These are phyloP conservation scores for Crossoptilon crossoptilon DNA, from an alignment of 2,797 vertebrate genomes.

Conservation along the genomic window DNA sequence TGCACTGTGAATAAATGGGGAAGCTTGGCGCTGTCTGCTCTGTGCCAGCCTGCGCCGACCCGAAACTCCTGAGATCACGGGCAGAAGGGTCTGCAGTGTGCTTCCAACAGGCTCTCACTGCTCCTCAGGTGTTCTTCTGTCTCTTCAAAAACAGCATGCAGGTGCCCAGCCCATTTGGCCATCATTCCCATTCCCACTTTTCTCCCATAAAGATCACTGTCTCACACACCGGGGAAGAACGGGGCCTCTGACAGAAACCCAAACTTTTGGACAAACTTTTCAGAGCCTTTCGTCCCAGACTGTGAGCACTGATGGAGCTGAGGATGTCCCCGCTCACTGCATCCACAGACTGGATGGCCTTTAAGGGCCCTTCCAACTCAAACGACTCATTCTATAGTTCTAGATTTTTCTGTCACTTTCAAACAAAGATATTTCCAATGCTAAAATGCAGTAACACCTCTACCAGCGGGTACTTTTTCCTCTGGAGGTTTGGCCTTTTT, in stretches of 20 bases:
- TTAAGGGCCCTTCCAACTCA: no score
- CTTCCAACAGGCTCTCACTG: background rate
- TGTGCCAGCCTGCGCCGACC: accelerated
- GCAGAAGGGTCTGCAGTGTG: background rate
- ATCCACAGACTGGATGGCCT: no score
- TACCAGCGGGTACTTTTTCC: background rate
- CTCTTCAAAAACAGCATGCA: background rate
- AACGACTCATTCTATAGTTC: no score
- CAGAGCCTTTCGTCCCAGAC: background rate
- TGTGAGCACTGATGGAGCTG: no score
- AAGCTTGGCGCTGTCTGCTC: background rate
- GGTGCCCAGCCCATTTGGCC: background rate
- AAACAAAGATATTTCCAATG: background rate
- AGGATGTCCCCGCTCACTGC: no score
- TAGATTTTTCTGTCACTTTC: background rate
- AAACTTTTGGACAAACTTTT: background rate
- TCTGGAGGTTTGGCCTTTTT: background rate
- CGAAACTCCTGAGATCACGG: background rate
- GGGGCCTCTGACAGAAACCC: background rate
- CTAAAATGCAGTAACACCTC: background rate
- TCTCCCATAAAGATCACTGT: background rate
- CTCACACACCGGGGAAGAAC: accelerated
- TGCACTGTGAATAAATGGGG: background rate
- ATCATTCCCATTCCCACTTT: background rate
- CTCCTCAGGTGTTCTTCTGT: background rate